phyloP scores from a whole-genome alignment of 2,888 invertebrate species.

The Quadroppia sp. region DNA sequence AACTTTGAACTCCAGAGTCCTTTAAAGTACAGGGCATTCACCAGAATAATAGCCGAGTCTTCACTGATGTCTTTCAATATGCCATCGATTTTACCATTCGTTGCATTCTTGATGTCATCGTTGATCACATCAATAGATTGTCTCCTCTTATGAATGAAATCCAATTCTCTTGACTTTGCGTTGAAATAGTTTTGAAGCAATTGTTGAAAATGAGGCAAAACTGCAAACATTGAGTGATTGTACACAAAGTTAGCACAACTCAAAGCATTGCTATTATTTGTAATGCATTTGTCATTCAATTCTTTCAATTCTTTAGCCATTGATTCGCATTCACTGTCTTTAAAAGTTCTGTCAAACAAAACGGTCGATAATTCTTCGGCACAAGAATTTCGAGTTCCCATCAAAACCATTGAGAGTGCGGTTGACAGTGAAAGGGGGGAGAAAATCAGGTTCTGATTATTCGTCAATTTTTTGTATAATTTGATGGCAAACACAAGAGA shows the following conservation, averaged over 20 bases:
- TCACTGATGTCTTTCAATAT: constrained; percentile 42
- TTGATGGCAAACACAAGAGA: not conserved
- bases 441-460: not conserved
- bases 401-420: not conserved
- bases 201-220: constrained; percentile 1
- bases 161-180: constrained; percentile 28
- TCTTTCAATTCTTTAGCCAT: not conserved
- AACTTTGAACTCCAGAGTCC: constrained; percentile 21
- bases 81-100: constrained; percentile 44
- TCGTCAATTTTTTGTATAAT: not conserved
- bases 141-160: not conserved
- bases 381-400: not conserved
- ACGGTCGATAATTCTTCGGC: not conserved
- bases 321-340: not conserved
- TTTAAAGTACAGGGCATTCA: constrained; percentile 29
- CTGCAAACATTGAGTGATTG: not conserved
- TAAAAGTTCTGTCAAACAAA: not conserved
- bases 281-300: not conserved
- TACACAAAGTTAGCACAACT: constrained; percentile 18
- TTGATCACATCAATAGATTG: constrained; percentile 41
- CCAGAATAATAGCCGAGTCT: constrained; percentile 47
- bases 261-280: not conserved
- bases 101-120: constrained; percentile 43
- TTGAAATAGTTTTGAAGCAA: constrained; percentile 9
- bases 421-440: not conserved